Conservation (phyloP, 37 sponge, comb jelly and placozoan species). For the Hexactinellida sp. region DNA sequence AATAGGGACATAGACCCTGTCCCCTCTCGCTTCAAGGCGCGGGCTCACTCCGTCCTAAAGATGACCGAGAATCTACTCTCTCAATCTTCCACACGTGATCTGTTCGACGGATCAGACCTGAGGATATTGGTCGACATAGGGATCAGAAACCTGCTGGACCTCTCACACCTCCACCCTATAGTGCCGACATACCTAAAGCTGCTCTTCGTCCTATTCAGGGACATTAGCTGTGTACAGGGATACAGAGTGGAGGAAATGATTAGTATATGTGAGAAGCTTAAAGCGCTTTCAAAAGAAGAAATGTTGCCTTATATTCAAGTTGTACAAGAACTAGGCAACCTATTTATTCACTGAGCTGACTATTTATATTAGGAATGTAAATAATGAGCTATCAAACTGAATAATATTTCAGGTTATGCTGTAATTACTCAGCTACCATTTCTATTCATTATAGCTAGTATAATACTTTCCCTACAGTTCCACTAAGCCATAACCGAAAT, state of each 20-base stretch:
- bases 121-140: background rate
- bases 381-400: no score
- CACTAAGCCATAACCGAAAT: no score
- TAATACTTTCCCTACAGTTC: no score
- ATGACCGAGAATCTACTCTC: background rate
- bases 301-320: background rate
- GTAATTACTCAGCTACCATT: no score
- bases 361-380: no score
- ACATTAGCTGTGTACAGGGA: background rate
- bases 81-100: background rate
- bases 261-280: background rate
- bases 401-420: no score
- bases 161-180: background rate
- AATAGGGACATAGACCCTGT: slow-evolving; percentile 11
- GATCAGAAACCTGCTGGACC: background rate
- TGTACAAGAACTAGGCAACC: background rate
- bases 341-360: no score
- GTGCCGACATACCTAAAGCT: background rate
- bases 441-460: no score
- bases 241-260: background rate
- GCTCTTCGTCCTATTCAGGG: background rate
- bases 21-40: background rate
- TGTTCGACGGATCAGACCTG: background rate
- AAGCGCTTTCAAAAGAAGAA: background rate
- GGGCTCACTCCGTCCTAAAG: background rate